These are phyloP conservation scores for Plotosus lineatus DNA, from an alignment of 2,113 vertebrate species.

Conservation along the genomic window DNA sequence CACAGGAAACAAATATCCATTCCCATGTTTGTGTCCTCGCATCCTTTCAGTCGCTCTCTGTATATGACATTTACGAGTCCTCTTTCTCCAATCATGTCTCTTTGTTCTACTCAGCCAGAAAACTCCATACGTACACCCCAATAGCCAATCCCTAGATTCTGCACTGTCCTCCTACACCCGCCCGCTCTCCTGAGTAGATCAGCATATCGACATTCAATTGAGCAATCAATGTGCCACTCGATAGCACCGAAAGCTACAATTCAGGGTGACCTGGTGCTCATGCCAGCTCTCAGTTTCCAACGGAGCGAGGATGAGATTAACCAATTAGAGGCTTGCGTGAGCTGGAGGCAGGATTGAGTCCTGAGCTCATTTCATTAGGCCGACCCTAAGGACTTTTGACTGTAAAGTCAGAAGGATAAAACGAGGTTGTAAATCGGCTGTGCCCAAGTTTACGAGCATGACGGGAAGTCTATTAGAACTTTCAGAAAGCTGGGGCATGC, in stretches of 20 bases:
- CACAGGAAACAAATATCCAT: constrained; percentile 6
- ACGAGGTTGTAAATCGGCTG: constrained; percentile 74
- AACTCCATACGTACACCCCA: background rate
- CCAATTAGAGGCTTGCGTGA: constrained; percentile 61
- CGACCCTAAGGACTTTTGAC: constrained; percentile 57
- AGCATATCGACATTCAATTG: constrained; percentile 39
- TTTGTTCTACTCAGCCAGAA: constrained; percentile 7
- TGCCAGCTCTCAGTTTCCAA: constrained; percentile 22
- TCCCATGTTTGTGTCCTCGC: background rate
- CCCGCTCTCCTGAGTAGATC: constrained; percentile 22
- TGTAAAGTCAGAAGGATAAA: constrained; percentile 63
- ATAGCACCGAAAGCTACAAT: constrained; percentile 16
- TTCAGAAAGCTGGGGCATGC: constrained; percentile 61
- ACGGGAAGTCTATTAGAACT: constrained; percentile 74
- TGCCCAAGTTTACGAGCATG: constrained; percentile 66
- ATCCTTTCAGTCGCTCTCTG: constrained; percentile 7
- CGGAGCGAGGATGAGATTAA: constrained; percentile 60
- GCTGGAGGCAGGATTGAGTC: constrained; percentile 60
- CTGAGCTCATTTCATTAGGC: constrained; percentile 67
- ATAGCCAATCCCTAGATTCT: background rate
- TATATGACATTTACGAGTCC: constrained; percentile 41
- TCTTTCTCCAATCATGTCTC: constrained; percentile 29
- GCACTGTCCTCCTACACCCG: background rate
- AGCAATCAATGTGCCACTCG: constrained; percentile 35
- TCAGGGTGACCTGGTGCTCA: constrained; percentile 37